Evolutionary conservation across 92 coral and sea anemone species (phyloP).

Genomic region (Bergia puertoricense): DNA sequence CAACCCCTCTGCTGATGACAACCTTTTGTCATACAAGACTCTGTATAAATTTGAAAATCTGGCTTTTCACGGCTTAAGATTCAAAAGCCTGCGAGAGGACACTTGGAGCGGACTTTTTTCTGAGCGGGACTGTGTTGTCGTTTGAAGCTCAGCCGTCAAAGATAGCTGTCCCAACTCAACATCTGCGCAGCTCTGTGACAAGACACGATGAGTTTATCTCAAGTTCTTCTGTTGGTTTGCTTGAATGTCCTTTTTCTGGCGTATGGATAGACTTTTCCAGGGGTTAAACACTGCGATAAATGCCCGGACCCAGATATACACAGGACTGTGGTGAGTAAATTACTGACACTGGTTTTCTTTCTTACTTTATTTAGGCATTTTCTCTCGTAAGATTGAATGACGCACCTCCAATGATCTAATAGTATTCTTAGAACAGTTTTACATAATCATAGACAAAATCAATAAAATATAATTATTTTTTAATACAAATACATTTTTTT

Average conservation of each 20-base stretch:
- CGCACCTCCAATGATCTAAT: background rate
- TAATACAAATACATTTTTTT: too few relatives aligned
- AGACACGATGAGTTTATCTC: background rate
- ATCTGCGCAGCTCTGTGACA: background rate
- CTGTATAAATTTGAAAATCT: background rate
- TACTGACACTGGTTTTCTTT: background rate
- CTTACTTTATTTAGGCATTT: background rate
- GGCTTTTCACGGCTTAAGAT: background rate
- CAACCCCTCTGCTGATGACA: background rate
- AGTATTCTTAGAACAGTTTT: background rate
- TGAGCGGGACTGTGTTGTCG: background rate
- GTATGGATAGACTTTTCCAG: background rate
- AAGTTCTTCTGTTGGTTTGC: background rate
- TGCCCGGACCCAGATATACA: constrained; percentile 3
- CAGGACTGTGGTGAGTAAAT: background rate
- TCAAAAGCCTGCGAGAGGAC: background rate
- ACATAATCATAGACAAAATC: too few relatives aligned
- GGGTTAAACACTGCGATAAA: background rate
- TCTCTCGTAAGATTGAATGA: too few relatives aligned
- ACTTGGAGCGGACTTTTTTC: background rate
- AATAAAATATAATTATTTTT: too few relatives aligned
- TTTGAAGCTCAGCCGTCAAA: background rate
- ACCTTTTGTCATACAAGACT: background rate
- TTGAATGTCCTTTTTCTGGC: background rate
- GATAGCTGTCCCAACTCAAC: background rate